Evolutionary conservation across 2,797 vertebrate species (phyloP), one percentile per base, ranked within the genome.

Genomic region (Morelia viridis): DNA sequence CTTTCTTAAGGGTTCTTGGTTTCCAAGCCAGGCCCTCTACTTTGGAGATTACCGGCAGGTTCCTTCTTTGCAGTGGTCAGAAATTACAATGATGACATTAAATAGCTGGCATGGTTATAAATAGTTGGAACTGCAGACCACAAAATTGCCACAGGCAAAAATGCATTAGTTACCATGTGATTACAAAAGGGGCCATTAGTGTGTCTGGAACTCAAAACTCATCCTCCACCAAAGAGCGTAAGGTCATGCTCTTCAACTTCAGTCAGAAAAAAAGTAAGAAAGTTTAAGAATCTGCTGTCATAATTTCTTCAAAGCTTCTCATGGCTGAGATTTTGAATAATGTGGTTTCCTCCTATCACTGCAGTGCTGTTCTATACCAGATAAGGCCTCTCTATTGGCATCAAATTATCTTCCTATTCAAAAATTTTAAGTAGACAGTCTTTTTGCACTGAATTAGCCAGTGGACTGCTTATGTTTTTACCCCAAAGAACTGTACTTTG

Each of bases 21-120:
- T 93, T 94, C 94, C 93, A 94, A 94, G 94, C 93, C 89, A 2
- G 92, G 92, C 93, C 93, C 92, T 96, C 94, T 31, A 71, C 95
- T 95, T 94, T 56, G 24, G 91, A 94, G 94, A 92, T 94, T 87
- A 95, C 92, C 94, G 95, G 94, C 92, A 94, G 94, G 91, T 92
- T 56, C 94, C 93, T 94, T 95, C 94, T 94, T 91, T 4, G 93
- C 0, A 1, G 91, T 88, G 96, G 95, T 96, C 96, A 95, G 85
- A 95, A 94, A 94, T 84, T 90, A 56, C 0, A 92, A 90, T 89
- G 91, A 71, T 2, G 92, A 93, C 95, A 93, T 95, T 95, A 91
- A 93, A 92, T 86, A 15, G 90, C 62, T 11, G 10, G 87, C 93
- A 83, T 93, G 91, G 89, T 88, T 96, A 93, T 93, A 89, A 94